Evolutionary conservation across 2,888 invertebrate genomes (phyloP).

Genomic region (Halictus ligatus): DNA sequence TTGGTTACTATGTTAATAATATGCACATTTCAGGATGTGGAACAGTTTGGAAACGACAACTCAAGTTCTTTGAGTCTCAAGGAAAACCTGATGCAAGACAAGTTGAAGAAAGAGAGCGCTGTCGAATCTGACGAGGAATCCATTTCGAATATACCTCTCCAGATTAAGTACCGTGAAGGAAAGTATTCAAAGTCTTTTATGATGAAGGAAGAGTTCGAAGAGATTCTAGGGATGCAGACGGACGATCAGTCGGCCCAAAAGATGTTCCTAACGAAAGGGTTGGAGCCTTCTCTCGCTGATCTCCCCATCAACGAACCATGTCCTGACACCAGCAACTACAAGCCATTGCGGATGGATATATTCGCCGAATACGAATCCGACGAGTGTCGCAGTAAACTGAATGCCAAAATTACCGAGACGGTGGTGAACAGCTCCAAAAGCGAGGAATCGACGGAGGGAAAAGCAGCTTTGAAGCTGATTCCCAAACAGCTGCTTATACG

Average conservation of each 20-base stretch:
- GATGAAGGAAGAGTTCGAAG: slow-evolving; percentile 44
- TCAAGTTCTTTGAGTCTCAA: slow-evolving; percentile 24
- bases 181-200: slow-evolving; percentile 35
- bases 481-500: slow-evolving; percentile 78
- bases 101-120: slow-evolving; percentile 45
- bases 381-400: slow-evolving; percentile 35
- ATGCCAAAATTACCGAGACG: slow-evolving; percentile 7
- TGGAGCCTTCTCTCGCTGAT: slow-evolving; percentile 34
- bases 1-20: neutral
- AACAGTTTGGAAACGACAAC: slow-evolving; percentile 46
- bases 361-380: slow-evolving; percentile 73
- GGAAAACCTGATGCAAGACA: slow-evolving; percentile 19
- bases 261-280: slow-evolving; percentile 34
- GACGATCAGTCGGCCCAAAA: slow-evolving; percentile 35
- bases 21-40: slow-evolving; percentile 43
- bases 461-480: slow-evolving; percentile 74
- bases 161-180: slow-evolving; percentile 56
- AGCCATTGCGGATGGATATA: slow-evolving; percentile 73
- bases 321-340: slow-evolving; percentile 37
- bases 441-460: slow-evolving; percentile 55
- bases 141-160: slow-evolving; percentile 59
- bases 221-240: slow-evolving; percentile 33
- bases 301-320: slow-evolving; percentile 47
- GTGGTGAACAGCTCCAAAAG: slow-evolving; percentile 48
- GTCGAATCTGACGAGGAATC: slow-evolving; percentile 50